These are phyloP conservation scores for Coluber constrictor DNA, from an alignment of 2,797 vertebrate genomes.

Conservation along the genomic window DNA sequence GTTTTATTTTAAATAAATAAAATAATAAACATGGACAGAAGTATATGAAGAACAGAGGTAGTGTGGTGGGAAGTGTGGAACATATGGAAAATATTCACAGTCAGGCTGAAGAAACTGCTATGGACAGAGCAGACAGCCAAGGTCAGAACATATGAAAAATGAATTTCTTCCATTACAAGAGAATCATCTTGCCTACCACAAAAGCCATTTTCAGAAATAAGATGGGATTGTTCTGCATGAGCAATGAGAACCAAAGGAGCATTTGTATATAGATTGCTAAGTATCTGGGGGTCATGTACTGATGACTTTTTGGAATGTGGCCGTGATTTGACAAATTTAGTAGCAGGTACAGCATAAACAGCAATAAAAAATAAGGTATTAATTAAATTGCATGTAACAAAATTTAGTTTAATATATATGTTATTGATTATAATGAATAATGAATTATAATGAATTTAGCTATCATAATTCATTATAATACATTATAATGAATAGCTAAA, in stretches of 20 bases:
- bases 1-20: background rate
- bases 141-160: background rate
- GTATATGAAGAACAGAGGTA: background rate
- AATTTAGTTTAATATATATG: background rate
- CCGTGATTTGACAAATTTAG: background rate
- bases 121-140: background rate
- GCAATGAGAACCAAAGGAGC: background rate
- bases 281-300: background rate
- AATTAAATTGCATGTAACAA: background rate
- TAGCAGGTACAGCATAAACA: background rate
- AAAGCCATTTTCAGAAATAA: background rate
- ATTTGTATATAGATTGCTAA: background rate
- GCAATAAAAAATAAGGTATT: background rate
- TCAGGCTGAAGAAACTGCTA: background rate
- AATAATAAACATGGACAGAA: background rate
- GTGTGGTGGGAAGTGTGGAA: background rate
- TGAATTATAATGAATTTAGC: background rate
- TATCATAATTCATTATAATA: background rate
- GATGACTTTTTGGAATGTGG: background rate
- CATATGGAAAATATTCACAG: background rate
- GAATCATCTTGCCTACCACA: background rate
- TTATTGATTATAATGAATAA: background rate
- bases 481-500: background rate
- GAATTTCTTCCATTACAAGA: background rate
- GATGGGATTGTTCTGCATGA: background rate